phyloP scores from a whole-genome alignment of 1,140 invertebrate genomes.

The roundworm (Caenorhabditis elegans) region WBcel235 BX284606.5:16671501-16672000 shows the following conservation, averaged over 20 bases:
- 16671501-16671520: background rate
- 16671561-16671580: background rate
- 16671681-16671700: conserved; percentile 15
- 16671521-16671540: background rate
- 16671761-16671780: background rate
- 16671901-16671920: too few relatives aligned
- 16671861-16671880: too few relatives aligned
- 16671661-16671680: background rate
- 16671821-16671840: too few relatives aligned
- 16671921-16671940: too few relatives aligned
- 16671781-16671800: background rate
- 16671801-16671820: background rate
- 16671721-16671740: background rate
- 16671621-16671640: too few relatives aligned
- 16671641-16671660: too few relatives aligned
- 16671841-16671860: too few relatives aligned
- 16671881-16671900: too few relatives aligned
- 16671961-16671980: background rate
- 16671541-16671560: background rate
- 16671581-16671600: conserved; percentile 23
- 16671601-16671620: conserved; percentile 12
- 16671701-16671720: background rate
- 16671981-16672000: too few relatives aligned
- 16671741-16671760: background rate
- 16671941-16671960: too few relatives aligned